A percentile compares a stretch with the other conserved stretches of the same genome.
Conservation (phyloP, 2,113 vertebrate genomes). For the Spheniscus mendiculus region DNA sequence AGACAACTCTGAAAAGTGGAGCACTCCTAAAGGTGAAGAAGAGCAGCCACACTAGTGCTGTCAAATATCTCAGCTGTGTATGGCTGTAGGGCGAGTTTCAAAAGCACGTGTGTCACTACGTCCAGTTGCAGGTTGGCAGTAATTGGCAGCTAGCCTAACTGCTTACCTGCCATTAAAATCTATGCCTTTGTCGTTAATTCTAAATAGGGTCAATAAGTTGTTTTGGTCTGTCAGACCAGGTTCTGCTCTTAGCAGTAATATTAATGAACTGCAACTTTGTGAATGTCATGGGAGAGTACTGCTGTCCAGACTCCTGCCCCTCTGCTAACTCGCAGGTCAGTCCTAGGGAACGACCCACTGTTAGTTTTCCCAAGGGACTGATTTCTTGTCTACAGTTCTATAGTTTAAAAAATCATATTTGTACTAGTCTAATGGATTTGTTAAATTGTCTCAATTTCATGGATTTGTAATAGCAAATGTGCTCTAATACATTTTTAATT, state of each 20-base stretch:
- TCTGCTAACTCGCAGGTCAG: not conserved
- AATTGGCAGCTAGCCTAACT: not conserved
- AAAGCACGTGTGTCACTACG: not conserved
- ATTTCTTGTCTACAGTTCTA: slow-evolving; percentile 17
- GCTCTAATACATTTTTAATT: slow-evolving; percentile 20
- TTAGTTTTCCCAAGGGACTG: slow-evolving; percentile 6
- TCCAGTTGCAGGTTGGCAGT: not conserved
- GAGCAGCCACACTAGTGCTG: not conserved
- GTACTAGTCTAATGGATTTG: not conserved
- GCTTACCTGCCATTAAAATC: not conserved
- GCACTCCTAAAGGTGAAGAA: not conserved
- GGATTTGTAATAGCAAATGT: not conserved
- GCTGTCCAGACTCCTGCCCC: slow-evolving; percentile 1
- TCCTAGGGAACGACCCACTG: not conserved
- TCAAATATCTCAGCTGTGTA: not conserved
- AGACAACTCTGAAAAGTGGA: not conserved
- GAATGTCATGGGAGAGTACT: not conserved
- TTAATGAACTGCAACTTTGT: slow-evolving; percentile 41
- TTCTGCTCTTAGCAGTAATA: slow-evolving; percentile 34
- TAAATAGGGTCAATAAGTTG: not conserved
- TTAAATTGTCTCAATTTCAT: not conserved
- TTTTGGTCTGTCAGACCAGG: slow-evolving; percentile 22
- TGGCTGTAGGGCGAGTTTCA: not conserved
- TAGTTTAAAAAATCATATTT: slow-evolving; percentile 28
- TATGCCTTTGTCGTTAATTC: not conserved